Evolutionary conservation across 2,113 vertebrate genomes (phyloP).

Genomic region (Thamnophis sirtalis): DNA sequence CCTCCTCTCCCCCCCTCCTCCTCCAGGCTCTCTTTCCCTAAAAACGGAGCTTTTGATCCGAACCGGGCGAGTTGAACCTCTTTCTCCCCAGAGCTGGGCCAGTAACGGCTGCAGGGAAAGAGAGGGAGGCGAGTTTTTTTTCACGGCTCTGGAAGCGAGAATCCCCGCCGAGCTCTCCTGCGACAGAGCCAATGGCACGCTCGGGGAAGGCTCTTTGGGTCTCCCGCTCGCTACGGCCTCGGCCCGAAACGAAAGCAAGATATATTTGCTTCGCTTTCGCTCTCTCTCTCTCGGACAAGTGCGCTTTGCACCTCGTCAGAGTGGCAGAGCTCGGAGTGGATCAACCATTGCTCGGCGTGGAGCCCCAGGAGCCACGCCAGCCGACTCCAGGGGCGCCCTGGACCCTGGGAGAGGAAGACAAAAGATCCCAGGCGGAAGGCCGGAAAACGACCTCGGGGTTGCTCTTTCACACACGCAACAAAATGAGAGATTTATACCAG

Average conservation of each 20-base stretch:
- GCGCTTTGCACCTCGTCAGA: background rate
- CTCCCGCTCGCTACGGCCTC: background rate
- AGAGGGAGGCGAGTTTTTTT: background rate
- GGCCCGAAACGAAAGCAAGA: background rate
- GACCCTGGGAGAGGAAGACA: background rate
- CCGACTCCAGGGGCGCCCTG: background rate
- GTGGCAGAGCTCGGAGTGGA: background rate
- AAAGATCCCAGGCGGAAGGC: background rate
- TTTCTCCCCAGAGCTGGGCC: background rate
- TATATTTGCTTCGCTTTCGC: background rate
- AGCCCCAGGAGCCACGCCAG: background rate
- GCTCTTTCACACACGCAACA: background rate
- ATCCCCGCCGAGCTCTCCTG: background rate
- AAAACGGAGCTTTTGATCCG: background rate
- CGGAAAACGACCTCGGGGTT: background rate
- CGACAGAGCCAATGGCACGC: background rate
- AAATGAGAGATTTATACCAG: conserved; percentile 42
- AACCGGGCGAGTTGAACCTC: background rate
- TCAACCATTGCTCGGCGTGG: background rate
- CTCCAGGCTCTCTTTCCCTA: background rate
- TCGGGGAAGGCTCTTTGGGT: background rate
- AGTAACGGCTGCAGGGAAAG: background rate
- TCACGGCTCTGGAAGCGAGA: no score
- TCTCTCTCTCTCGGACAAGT: no score
- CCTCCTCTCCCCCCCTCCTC: no score